Evolutionary conservation across 2,888 invertebrate genomes (phyloP).

Genomic region (Noctua fimbriata): DNA sequence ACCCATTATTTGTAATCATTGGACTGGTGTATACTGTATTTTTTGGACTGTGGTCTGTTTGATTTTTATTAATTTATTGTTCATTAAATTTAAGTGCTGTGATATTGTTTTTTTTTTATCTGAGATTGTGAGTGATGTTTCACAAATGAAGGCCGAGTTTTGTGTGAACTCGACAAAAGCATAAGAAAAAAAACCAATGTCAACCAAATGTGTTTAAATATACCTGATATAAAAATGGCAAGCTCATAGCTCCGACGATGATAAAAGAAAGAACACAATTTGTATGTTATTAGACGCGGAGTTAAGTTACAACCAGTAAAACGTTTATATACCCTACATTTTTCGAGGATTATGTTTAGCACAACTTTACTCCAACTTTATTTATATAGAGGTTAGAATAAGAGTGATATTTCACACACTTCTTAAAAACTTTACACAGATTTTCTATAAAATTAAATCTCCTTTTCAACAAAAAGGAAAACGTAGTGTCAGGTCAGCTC

Average conservation of each 20-base stretch:
- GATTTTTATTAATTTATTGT: background rate
- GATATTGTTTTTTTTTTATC: background rate
- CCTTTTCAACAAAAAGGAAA: conserved; percentile 22
- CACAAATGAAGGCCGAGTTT: background rate
- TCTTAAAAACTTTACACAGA: background rate
- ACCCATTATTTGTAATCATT: conserved; percentile 73
- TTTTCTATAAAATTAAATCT: background rate
- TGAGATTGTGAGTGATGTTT: background rate
- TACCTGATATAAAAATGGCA: background rate
- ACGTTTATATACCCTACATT: background rate
- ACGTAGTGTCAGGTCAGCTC: conserved; percentile 22
- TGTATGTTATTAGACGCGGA: background rate
- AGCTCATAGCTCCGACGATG: background rate
- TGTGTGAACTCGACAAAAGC: background rate
- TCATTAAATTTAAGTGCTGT: background rate
- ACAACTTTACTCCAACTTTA: background rate
- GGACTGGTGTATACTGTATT: conserved; percentile 41
- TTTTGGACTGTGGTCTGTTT: conserved; percentile 2
- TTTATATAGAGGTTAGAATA: background rate
- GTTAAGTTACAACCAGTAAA: background rate
- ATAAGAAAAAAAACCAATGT: background rate
- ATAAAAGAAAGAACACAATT: background rate
- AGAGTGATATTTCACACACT: background rate
- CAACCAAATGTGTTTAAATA: background rate
- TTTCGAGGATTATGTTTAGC: background rate